Evolutionary conservation across 1,140 invertebrate species (phyloP).

Genomic region (Ips nitidus): DNA sequence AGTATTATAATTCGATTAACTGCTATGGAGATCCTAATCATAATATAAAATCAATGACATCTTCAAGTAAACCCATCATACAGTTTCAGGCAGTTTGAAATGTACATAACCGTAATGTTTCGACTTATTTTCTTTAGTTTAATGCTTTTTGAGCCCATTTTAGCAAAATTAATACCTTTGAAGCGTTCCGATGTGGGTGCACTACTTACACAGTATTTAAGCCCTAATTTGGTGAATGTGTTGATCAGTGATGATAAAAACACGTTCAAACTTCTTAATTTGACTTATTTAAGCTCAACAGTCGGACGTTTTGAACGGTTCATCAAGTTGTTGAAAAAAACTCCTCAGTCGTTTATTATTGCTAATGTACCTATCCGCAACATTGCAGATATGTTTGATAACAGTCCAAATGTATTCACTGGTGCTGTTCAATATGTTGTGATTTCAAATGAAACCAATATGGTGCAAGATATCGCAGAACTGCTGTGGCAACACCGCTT

Average conservation of each 20-base stretch:
- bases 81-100: not conserved
- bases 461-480: slow-evolving; percentile 1
- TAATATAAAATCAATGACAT: slow-evolving; percentile 1
- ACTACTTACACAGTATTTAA: not conserved
- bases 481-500: slow-evolving; percentile 4
- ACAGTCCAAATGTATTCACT: not conserved
- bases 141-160: not conserved
- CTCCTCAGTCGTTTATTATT: not conserved
- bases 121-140: not conserved
- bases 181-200: not conserved
- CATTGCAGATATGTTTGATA: not conserved
- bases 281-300: not conserved
- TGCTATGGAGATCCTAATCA: not conserved
- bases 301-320: not conserved
- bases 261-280: not conserved
- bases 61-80: not conserved
- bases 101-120: not conserved
- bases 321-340: not conserved
- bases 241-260: not conserved
- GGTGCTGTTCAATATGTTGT: not conserved
- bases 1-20: no score
- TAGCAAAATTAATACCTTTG: not conserved
- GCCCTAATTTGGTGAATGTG: not conserved
- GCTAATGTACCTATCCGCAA: not conserved
- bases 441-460: not conserved